Evolutionary conservation across 2,797 vertebrate genomes (phyloP), one percentile per base, ranked within the genome.

Genomic region (Potorous gilbertii): DNA sequence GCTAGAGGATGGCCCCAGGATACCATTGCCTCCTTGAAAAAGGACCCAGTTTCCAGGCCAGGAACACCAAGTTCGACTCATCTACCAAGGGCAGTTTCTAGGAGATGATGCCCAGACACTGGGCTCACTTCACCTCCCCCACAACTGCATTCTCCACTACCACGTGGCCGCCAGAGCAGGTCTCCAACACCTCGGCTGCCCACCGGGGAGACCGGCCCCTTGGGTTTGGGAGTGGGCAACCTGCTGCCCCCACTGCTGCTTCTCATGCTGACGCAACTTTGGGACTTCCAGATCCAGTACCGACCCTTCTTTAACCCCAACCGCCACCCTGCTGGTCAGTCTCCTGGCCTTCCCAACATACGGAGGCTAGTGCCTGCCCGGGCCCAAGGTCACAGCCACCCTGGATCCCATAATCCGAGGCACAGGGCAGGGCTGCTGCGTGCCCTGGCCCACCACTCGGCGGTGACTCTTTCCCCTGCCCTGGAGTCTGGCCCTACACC

Each of bases 201-300:
- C 98, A 0, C 98, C 98, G 4, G 98, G 99, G 99, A 99, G 98
- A 99, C 99, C 56, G 98, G 99, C 16, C 99, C 99, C n/a, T 98
- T 99, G 27, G 99, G 99, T 0, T 99, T 99, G 95, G 99, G 99
- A 0, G 98, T 99, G 96, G 99, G 99, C 97, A 99, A 99, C 95
- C 99, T 99, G 24, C 99, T 99, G 98, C 98, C 99, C 21, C 99
- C 99, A 0, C 98, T 99, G 95, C 99, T 99, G 11, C 98, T 99
- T 28, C 99, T 99, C 92, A 99, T 99, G 98, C 99, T 99, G 94
- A 99, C 99, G 0, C 98, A 99, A 96, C 99, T 99, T 55, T 99
- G 99, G 99, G 99, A 99, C 98, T 99, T 99, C 98, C 99, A 99
- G 99, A 99, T 99, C 97, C 99, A 99, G 98, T 99, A 99, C 98